phyloP scores from a whole-genome alignment of 1,140 invertebrate genomes.

The Penaeus chinensis region DNA sequence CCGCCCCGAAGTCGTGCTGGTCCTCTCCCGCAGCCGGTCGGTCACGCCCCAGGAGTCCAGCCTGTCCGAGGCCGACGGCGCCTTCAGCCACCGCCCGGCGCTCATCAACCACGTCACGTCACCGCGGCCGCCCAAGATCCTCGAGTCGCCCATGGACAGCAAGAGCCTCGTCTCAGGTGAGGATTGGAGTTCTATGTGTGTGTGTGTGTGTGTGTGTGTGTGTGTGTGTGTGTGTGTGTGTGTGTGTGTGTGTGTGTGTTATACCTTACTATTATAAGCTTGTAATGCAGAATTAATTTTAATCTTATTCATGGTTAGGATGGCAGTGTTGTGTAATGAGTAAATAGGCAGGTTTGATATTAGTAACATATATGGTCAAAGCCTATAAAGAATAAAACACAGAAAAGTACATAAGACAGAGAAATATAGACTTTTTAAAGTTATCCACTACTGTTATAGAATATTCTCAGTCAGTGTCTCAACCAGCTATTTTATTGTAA shows the following conservation, averaged over 20 bases:
- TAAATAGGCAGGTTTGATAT: too few relatives aligned
- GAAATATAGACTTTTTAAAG: background rate
- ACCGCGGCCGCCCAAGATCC: conserved; percentile 67
- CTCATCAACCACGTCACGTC: conserved; percentile 63
- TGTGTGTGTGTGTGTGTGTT: too few relatives aligned
- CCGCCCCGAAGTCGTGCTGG: conserved; percentile 76
- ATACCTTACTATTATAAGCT: too few relatives aligned
- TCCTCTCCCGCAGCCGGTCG: conserved; percentile 72
- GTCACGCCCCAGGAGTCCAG: conserved; percentile 65
- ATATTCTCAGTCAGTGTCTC: too few relatives aligned
- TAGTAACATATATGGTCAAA: too few relatives aligned
- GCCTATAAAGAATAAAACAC: too few relatives aligned
- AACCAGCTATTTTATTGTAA: too few relatives aligned
- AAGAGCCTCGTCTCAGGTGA: conserved; percentile 64
- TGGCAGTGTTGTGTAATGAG: too few relatives aligned
- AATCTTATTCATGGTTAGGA: too few relatives aligned
- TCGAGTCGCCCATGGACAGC: conserved; percentile 67
- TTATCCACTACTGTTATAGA: too few relatives aligned
- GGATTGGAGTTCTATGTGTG: background rate
- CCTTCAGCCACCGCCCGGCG: conserved; percentile 59
- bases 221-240: background rate
- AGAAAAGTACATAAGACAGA: background rate
- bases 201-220: background rate
- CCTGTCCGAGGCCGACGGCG: conserved; percentile 51
- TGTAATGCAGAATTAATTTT: too few relatives aligned